Evolutionary conservation across 1,140 invertebrate species (phyloP), one percentile per base, ranked within the genome.

Genomic region (Trinorchestia longiramus): DNA sequence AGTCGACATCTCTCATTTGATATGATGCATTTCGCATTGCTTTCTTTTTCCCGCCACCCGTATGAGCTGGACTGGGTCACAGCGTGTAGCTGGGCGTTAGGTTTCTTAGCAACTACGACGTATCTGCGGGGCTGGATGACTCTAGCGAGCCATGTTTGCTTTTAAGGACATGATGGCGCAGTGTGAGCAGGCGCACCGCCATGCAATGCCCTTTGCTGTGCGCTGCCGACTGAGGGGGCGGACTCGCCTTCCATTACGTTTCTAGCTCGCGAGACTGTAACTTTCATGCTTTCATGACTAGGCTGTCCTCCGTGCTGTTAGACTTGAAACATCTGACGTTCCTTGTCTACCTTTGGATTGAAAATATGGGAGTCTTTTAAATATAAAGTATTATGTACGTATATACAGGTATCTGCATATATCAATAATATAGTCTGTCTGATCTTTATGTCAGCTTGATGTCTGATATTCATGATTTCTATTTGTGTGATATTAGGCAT

Each of bases 81-180:
- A n/a, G 43, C 45, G 92, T 94, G 41, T 94, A 45, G 44, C 92
- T 45, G 92, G 92, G 92, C 92, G 92, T 44, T 15, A 94, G 11
- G 92, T 94, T 94, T 45, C 92, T 94, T 94, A 94, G 92, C 92
- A 94, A 94, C 92, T 94, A n/a, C 92, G 92, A n/a, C 44, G 43
- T 23, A 94, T 44, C 43, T 42, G 92, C 92, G 36, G 17, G 43
- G 92, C 36, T n/a, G 92, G 40, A 40, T 45, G 92, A 47, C 41
- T 45, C 92, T 19, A 77, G 43, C 92, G 17, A 43, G 92, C 92
- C 92, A 47, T 94, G 44, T 94, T 94, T 94, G 92, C 92, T 28
- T 47, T 47, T 88, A 96, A 91, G 95, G 88, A n/a, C 42, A 43
- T 95, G 77, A 42, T 57, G 42, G 53, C 43, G 45, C 45, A 15